Conservation (phyloP, 1,140 invertebrate genomes). For the Scaptomyza graminum region DNA sequence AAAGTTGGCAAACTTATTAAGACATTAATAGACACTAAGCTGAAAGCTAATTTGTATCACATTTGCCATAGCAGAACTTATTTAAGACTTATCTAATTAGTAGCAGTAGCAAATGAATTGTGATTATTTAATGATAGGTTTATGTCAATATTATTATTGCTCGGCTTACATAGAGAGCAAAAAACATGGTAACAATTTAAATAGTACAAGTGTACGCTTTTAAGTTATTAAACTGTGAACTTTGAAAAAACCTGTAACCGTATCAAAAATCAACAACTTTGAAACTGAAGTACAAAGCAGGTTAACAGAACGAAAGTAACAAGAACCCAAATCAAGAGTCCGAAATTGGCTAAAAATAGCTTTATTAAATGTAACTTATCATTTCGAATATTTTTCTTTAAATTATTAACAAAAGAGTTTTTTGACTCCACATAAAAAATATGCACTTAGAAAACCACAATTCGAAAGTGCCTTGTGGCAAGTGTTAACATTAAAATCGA, state of each 20-base stretch:
- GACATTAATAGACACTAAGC: constrained; percentile 10
- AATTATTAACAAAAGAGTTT: too few relatives aligned
- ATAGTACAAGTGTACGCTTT: neutral
- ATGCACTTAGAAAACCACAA: neutral
- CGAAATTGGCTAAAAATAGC: too few relatives aligned
- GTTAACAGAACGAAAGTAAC: too few relatives aligned
- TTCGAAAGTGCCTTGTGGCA: constrained; percentile 3
- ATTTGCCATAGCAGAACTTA: neutral
- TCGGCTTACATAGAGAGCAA: constrained; percentile 24
- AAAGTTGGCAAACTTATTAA: constrained; percentile 9
- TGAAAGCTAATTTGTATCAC: constrained; percentile 1
- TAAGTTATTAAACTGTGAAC: neutral
- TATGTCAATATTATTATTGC: constrained; percentile 14
- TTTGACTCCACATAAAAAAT: neutral
- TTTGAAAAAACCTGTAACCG: constrained; percentile 38
- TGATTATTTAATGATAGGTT: constrained; percentile 13
- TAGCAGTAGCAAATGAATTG: neutral
- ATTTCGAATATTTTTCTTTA: too few relatives aligned
- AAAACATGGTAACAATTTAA: constrained; percentile 4
- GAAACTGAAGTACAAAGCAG: too few relatives aligned
- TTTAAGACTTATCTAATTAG: neutral
- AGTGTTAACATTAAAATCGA: neutral
- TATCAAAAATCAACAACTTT: constrained; percentile 6
- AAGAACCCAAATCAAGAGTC: too few relatives aligned
- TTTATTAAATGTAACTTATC: too few relatives aligned